Conservation (phyloP, 30 jellyfish, hydroid and myxozoan species). For the Phacellophora camtschatica region DNA sequence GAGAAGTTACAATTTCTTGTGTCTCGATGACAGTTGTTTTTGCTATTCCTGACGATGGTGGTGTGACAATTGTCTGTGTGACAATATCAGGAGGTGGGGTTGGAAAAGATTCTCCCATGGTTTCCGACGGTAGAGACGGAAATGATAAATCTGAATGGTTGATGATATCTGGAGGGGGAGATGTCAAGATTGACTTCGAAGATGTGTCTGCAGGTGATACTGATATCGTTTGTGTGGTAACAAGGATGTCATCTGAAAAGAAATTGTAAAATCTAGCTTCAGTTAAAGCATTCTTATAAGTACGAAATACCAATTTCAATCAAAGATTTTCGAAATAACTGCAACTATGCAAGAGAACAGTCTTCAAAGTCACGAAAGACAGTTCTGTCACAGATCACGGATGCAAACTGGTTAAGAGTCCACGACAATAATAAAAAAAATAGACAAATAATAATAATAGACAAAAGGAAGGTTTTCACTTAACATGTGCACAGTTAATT, state of each 20-base stretch:
- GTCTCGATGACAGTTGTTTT: slow-evolving; percentile 12
- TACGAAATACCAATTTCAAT: too few species aligned
- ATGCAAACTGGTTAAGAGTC: too few species aligned
- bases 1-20: slow-evolving; percentile 10
- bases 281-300: too few species aligned
- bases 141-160: slow-evolving; percentile 23
- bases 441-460: too few species aligned
- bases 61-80: slow-evolving; percentile 19
- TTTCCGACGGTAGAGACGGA: neutral
- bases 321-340: too few species aligned
- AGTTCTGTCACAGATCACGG: too few species aligned
- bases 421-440: too few species aligned
- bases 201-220: slow-evolving; percentile 41
- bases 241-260: slow-evolving; percentile 23
- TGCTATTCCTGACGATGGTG: neutral
- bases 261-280: neutral
- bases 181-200: neutral
- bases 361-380: too few species aligned
- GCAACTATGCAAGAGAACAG: too few species aligned
- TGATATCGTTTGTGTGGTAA: slow-evolving; percentile 36
- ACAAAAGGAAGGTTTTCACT: too few species aligned
- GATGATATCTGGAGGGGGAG: slow-evolving; percentile 73
- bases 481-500: too few species aligned
- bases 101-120: slow-evolving; percentile 51
- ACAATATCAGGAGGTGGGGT: slow-evolving; percentile 64